Evolutionary conservation across 2,888 invertebrate genomes (phyloP), one percentile per base, ranked within the genome.

Genomic region (Lacanobia oleracea): DNA sequence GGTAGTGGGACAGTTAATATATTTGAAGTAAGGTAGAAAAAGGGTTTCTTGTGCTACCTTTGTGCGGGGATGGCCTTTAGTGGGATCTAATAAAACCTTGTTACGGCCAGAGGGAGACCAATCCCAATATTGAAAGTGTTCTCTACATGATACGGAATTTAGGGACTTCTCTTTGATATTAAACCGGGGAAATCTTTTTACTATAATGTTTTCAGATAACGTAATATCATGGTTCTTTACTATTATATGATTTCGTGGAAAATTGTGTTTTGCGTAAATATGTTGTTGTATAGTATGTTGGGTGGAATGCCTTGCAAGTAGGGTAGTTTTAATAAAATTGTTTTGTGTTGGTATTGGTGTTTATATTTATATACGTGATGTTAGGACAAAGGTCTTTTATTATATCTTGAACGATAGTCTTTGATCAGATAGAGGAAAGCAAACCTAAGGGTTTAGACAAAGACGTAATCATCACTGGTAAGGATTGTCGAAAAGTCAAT

Each of bases 61-160:
- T 96, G 95, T 95, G 95, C 91, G 95, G 95, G 91, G 93, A 92
- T 94, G 94, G 94, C 95, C 95, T 95, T 96, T 95, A 95, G 95
- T 95, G 95, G 94, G 94, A 95, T 95, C 95, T 95, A 95, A 96
- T 96, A 96, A 96, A 96, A 96, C 95, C 95, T 95, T 96, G 95
- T 96, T 96, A 96, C 95, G 94, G 95, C 93, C 95, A 96, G 95
- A 95, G 95, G 95, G 95, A 95, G 95, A 95, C 95, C 95, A 95
- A 93, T 94, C 94, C 93, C 94, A 94, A 95, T 96, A 96, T 95
- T 95, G 95, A 94, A 95, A 95, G 95, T 95, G 95, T 95, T 94
- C 95, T 93, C 95, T 95, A 95, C 95, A 96, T 96, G 95, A 95
- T 95, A 96, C 92, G 94, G 95, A 95, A 94, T 95, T 96, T 95